Evolutionary conservation across 2,888 invertebrate genomes (phyloP).

Genomic region (Drosophila kambysellisi): DNA sequence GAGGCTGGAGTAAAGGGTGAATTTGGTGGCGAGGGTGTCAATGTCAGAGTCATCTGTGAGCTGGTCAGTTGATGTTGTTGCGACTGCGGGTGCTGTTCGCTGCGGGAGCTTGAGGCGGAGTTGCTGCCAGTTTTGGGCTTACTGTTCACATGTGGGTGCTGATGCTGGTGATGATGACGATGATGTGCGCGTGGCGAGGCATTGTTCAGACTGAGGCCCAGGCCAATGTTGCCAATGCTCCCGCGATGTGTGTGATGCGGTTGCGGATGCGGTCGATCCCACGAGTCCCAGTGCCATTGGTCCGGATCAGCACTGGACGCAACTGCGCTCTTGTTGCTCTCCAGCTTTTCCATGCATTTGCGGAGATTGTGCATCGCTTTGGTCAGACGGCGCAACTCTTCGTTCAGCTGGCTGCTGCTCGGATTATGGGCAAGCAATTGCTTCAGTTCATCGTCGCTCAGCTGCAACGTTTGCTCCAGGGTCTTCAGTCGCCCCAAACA

Average conservation of each 20-base stretch:
- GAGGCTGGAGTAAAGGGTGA: conserved; percentile 82
- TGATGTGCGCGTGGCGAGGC: conserved; percentile 83
- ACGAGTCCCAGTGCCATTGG: conserved; percentile 96
- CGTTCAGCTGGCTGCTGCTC: conserved; percentile 87
- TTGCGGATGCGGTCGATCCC: conserved; percentile 90
- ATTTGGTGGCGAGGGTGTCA: conserved; percentile 85
- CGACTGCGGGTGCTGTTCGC: conserved; percentile 40
- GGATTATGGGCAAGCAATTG: conserved; percentile 87
- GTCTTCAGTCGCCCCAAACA: conserved; percentile 90
- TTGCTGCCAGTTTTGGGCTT: conserved; percentile 31
- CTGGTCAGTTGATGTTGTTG: conserved; percentile 47
- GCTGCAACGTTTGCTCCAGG: conserved; percentile 93
- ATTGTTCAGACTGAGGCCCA: conserved; percentile 53
- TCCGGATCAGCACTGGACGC: conserved; percentile 67
- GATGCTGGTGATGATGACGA: conserved; percentile 46
- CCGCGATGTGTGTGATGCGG: conserved; percentile 80
- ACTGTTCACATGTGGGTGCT: conserved; percentile 20
- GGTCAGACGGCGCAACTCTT: conserved; percentile 92
- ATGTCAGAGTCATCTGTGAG: conserved; percentile 80
- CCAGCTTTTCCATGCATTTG: conserved; percentile 87
- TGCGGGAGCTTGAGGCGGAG: conserved; percentile 37
- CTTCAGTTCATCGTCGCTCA: conserved; percentile 92
- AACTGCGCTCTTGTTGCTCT: conserved; percentile 34
- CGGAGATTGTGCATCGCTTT: conserved; percentile 94
- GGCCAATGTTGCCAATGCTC: conserved; percentile 82